Percentiles rank a stretch among this genome's conserved stretches.
Conservation (phyloP, 2,113 vertebrate genomes). For the Zonotrichia leucophrys region DNA sequence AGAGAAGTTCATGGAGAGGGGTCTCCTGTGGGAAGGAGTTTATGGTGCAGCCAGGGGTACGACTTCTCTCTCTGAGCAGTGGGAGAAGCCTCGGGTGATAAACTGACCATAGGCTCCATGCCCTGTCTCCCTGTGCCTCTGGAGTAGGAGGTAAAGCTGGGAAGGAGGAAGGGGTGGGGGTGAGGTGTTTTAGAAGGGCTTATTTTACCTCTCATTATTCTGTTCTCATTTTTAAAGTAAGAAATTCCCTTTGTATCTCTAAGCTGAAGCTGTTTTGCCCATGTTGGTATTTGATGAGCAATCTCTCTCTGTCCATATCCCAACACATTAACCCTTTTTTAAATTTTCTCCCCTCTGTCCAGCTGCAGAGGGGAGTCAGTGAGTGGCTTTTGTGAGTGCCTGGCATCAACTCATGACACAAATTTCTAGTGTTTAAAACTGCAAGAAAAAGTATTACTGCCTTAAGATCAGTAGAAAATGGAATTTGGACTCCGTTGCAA, state of each 20-base stretch:
- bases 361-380: not conserved
- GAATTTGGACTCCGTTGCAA: not conserved
- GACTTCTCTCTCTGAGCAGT: not conserved
- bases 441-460: not conserved
- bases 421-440: not conserved
- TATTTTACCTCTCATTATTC: not conserved
- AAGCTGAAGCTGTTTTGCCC: not conserved
- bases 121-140: not conserved
- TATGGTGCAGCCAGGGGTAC: rapidly evolving
- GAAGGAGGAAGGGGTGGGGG: not conserved
- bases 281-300: not conserved
- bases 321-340: not conserved
- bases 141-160: not conserved
- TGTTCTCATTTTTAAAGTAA: not conserved
- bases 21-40: not conserved
- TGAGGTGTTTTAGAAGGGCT: not conserved
- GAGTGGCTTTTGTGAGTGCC: not conserved
- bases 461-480: not conserved
- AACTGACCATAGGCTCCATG: not conserved
- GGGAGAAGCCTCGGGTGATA: rapidly evolving
- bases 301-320: not conserved
- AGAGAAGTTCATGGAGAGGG: not conserved
- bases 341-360: not conserved
- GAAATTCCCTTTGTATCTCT: not conserved
- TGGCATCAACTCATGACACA: not conserved